Percentiles rank a stretch among this genome's conserved stretches.
Evolutionary conservation across 2,113 vertebrate genomes (phyloP).

Genomic region (Neotragus pygmaeus): DNA sequence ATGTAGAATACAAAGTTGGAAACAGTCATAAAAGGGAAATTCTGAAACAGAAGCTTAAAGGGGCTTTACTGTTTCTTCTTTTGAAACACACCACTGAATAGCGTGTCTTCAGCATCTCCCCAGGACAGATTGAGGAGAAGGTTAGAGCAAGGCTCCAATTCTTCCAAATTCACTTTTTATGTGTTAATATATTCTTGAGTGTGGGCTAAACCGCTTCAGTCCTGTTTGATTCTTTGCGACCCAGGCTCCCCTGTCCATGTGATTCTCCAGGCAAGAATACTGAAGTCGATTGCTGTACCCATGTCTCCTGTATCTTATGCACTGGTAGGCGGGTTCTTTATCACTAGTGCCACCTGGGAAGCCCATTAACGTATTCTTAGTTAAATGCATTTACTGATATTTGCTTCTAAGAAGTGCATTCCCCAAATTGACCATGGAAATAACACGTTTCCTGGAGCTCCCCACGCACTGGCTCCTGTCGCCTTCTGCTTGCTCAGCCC

Average conservation of each 20-base stretch:
- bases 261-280: no score
- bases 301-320: neutral
- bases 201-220: no score
- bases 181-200: no score
- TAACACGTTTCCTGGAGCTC: neutral
- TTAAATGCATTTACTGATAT: slow-evolving; percentile 58
- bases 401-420: slow-evolving; percentile 72
- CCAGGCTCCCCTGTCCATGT: neutral
- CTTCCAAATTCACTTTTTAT: neutral
- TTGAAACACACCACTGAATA: neutral
- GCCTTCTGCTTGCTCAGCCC: neutral
- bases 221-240: neutral
- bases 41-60: neutral
- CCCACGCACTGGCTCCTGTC: neutral
- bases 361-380: neutral
- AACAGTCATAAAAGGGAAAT: neutral
- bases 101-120: neutral
- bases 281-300: neutral
- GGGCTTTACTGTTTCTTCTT: neutral
- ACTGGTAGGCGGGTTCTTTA: neutral
- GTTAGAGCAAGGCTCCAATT: neutral
- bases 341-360: neutral
- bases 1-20: neutral
- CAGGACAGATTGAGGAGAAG: neutral
- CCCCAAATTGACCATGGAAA: slow-evolving; percentile 3